Evolutionary conservation across 2,113 vertebrate species (phyloP), one percentile per base, ranked within the genome.

Genomic region (Prietella phreatophila): DNA sequence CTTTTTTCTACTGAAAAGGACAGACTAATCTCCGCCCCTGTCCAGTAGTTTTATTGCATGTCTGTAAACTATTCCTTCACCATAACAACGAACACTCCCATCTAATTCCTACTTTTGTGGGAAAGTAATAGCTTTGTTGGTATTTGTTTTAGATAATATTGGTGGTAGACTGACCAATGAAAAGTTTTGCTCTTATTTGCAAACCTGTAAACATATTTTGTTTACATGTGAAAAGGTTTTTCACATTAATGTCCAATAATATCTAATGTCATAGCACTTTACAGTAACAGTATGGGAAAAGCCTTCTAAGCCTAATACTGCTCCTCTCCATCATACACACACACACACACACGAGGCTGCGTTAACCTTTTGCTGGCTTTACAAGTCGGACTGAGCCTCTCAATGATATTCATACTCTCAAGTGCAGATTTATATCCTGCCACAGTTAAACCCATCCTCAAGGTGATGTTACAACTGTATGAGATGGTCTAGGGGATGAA

Each of bases 321-420:
- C 75, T 15, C 75, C 75, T n/a, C 73, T 9, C 20, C 20, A 25
- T 47, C 50, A 53, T 9, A 53, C 50, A 53, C 50, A 53, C 50
- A 53, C 11, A 53, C 50, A 17, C 13, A 58, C 56, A 82, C 10
- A 89, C 83, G 88, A 90, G 89, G 90, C 88, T 33, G 82, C 14
- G 83, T 95, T 94, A 94, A 95, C 92, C 93, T 94, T 95, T 94
- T 92, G 78, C 91, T 90, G 50, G 63, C 90, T 95, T 95, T 93
- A 93, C 92, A 88, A 93, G 92, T 92, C 91, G 89, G 83, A 89
- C 55, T 75, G 63, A 92, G 87, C 39, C 42, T 87, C 91, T 92
- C 86, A 93, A 94, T 90, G 91, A 91, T 92, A 90, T 91, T 92
- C 15, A 78, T 75, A 76, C 42, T 88, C 88, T 92, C 85, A 88